Base-by-base conservation (phyloP, 2,797 vertebrate genomes). In the Poeciliopsis paucimaculata region DNA sequence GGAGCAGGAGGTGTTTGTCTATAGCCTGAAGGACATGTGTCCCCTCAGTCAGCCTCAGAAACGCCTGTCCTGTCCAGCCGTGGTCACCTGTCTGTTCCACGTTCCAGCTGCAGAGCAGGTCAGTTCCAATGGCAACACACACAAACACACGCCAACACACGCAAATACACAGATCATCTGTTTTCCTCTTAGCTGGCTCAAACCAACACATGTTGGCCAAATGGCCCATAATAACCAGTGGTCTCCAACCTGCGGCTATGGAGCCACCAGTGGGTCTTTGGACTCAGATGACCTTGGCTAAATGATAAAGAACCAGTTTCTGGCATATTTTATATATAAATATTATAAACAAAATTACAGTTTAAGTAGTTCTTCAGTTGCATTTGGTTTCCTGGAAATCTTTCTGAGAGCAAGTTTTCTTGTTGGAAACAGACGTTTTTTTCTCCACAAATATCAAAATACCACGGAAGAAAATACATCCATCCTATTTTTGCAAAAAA, bases 1-100 rank as follows among this genome's bases (percentile, higher is more conserved):
- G 98, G 98, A 99, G 81, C 98, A 99, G 90, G 97, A 98, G 87
- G 96, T 99, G 80, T 97, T 97, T 77, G 96, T 99, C 90, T 99
- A 98, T 81, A 96, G 92, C 28, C 94, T 99, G 86, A 98, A 98
- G 91, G 98, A 98, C 90, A 99, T 99, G 98, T 99, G 98, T 86
- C 98, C 98, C 3, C 92, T 99, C 39, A 97, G 95, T 80, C 89
- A 91, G 6, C 97, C 98, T 0, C 97, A 97, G 84, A 97, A 91
- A 80, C 93, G 94, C n/a, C 83, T 99, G 81, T 97, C 97, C 86
- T 97, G 96, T 72, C 98, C 98, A 0, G 96, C 97, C 0, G 72
- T 97, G 1, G 97, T 99, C 88, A 98, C 97, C 86, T 98, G 96
- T 90, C 96, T 99, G 83, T 91, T 97, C 43, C 94, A 96, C 0